Percentiles rank a stretch among this genome's conserved stretches.
phyloP scores from a whole-genome alignment of 1,140 invertebrate species.

The Caenorhabditis brenneri region DNA sequence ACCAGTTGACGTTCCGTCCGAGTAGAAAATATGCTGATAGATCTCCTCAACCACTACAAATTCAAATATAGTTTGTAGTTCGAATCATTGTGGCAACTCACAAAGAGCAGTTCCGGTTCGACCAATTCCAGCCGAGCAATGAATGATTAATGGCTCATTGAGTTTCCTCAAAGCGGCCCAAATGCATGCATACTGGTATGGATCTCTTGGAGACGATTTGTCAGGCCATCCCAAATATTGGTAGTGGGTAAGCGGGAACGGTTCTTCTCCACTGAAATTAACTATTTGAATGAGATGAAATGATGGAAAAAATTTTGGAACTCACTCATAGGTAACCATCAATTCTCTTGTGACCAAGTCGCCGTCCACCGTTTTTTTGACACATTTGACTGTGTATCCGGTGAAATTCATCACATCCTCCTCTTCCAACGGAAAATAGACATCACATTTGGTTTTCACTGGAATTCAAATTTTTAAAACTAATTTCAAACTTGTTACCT shows the following conservation, averaged over 20 bases:
- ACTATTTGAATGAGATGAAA: too few species aligned
- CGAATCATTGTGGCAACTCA: background rate
- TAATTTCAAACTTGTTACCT: too few species aligned
- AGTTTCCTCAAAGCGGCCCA: background rate
- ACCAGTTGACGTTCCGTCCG: background rate
- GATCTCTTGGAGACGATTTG: background rate
- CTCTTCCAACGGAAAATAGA: background rate
- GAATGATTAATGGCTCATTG: background rate
- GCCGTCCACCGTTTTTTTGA: background rate
- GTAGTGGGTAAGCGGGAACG: background rate
- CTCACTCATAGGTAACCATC: background rate
- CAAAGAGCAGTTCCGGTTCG: background rate
- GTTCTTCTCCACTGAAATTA: background rate
- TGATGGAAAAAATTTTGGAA: too few species aligned
- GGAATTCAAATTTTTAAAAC: too few species aligned
- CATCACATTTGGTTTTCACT: background rate
- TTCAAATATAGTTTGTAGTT: background rate
- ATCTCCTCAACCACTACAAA: background rate
- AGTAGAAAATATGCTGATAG: background rate
- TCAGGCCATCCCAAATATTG: background rate
- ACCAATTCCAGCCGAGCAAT: background rate
- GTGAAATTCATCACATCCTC: background rate
- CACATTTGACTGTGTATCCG: background rate
- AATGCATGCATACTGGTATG: background rate
- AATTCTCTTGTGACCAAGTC: background rate